Conservation (phyloP, 2,797 vertebrate genomes). For the Meda fulgida region DNA sequence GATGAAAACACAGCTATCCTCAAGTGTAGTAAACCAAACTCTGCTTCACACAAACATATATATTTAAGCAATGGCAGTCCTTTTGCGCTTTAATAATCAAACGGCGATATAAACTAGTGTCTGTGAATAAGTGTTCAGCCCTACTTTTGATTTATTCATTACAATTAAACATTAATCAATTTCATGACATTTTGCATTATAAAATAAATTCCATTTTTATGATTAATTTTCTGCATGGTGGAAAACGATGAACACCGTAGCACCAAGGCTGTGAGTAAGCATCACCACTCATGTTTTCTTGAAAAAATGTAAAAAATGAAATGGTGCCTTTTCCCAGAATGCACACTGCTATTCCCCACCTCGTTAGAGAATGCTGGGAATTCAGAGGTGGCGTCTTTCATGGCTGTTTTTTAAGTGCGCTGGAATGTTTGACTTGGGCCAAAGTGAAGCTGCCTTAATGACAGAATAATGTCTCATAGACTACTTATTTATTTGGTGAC, state of each 20-base stretch:
- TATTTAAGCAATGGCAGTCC: not conserved
- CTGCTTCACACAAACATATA: not conserved
- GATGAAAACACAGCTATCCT: not conserved
- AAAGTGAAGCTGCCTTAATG: conserved; percentile 41
- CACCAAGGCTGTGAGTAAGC: not conserved
- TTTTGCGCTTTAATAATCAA: not conserved
- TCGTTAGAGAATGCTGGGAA: conserved; percentile 34
- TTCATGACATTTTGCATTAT: not conserved
- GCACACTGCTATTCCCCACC: conserved; percentile 22
- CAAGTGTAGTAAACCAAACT: not conserved
- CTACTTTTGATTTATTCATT: not conserved
- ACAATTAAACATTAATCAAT: no score
- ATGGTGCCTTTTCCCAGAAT: conserved; percentile 30
- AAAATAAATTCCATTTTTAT: not conserved
- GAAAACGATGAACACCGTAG: not conserved
- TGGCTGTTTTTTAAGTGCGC: not conserved
- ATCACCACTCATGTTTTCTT: not conserved
- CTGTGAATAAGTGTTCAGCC: not conserved
- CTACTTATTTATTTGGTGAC: conserved; percentile 65
- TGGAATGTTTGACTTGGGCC: conserved; percentile 1
- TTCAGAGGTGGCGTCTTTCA: conserved; percentile 21
- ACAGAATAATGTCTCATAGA: conserved; percentile 65
- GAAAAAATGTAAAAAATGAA: not conserved
- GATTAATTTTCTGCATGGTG: not conserved
- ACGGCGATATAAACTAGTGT: no score